Percentiles rank a stretch among this genome's conserved stretches.
Conservation (phyloP, 2,113 vertebrate species). For the Percopsis transmontana region DNA sequence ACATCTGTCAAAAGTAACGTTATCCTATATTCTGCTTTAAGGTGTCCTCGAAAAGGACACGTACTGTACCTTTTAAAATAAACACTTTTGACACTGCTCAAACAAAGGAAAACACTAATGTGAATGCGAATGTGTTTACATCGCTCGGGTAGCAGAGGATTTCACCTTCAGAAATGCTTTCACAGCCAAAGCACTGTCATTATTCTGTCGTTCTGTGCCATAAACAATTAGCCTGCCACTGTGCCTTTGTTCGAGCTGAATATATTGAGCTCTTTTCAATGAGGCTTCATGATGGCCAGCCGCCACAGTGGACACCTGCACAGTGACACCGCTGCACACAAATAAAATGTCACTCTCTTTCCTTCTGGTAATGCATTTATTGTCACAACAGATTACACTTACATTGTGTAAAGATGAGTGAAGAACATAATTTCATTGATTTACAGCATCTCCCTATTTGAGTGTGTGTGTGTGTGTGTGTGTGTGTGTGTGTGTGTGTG, state of each 20-base stretch:
- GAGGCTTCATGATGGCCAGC: constrained; percentile 15
- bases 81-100: neutral
- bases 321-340: neutral
- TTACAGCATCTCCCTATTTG: constrained; percentile 45
- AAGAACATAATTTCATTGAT: constrained; percentile 71
- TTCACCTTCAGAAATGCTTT: constrained; percentile 5
- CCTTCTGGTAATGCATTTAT: constrained; percentile 84
- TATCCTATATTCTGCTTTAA: too few species aligned
- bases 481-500: constrained; percentile 13
- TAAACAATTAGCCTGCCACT: constrained; percentile 24
- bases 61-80: too few species aligned
- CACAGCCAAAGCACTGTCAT: neutral
- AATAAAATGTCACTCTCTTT: constrained; percentile 25
- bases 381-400: constrained; percentile 92
- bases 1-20: constrained; percentile 28
- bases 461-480: constrained; percentile 8
- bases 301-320: constrained; percentile 9
- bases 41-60: too few species aligned
- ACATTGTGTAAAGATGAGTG: constrained; percentile 82
- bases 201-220: constrained; percentile 15
- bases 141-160: neutral
- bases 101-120: neutral
- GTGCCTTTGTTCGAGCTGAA: constrained; percentile 13
- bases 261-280: constrained; percentile 26
- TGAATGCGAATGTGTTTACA: neutral